A percentile compares a stretch with the other conserved stretches of the same genome.
Conservation (phyloP, 2,113 vertebrate genomes). For the Meles meles region DNA sequence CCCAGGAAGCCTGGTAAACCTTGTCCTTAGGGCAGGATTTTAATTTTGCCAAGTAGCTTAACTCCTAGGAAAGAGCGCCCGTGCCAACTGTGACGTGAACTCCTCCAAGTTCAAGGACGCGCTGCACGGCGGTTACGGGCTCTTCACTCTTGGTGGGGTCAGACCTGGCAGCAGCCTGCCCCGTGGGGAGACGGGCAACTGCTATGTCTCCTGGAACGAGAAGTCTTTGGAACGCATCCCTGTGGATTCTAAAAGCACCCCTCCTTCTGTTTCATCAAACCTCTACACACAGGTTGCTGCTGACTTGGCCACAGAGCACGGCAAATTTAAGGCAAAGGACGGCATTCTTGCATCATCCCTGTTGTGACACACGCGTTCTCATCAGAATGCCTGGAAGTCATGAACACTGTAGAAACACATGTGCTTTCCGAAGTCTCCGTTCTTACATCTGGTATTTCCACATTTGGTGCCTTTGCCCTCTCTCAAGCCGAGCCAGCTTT, state of each 20-base stretch:
- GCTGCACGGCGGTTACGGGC: not conserved
- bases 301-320: not conserved
- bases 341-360: not conserved
- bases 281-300: not conserved
- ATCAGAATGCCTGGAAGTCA: not conserved
- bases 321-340: slow-evolving; percentile 27
- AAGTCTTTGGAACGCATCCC: not conserved
- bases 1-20: not conserved
- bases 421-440: not conserved
- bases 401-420: not conserved
- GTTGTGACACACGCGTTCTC: not conserved
- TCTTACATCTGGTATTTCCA: slow-evolving; percentile 39
- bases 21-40: not conserved
- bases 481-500: not conserved
- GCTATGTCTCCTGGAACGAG: not conserved
- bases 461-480: not conserved
- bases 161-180: too few relatives aligned
- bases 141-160: not conserved
- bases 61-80: not conserved
- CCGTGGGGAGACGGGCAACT: not conserved
- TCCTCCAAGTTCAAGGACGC: too few relatives aligned
- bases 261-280: not conserved
- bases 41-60: not conserved
- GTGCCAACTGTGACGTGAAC: not conserved
- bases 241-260: not conserved